phyloP scores from a whole-genome alignment of 2,113 vertebrate species.

The Coturnix japonica region DNA sequence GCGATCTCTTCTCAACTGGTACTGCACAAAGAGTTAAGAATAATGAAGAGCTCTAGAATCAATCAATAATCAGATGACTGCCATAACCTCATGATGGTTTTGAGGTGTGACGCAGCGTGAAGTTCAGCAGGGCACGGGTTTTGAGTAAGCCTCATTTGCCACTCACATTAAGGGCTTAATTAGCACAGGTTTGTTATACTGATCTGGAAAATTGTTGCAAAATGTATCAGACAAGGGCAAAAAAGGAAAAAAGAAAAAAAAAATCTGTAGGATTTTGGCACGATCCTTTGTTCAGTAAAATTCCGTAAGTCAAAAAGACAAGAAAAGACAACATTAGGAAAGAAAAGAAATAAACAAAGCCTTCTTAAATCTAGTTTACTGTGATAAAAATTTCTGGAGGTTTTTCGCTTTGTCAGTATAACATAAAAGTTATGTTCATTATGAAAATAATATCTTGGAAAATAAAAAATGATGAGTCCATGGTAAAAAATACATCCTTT shows the following conservation, averaged over 20 bases:
- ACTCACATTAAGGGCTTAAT: neutral
- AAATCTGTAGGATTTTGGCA: neutral
- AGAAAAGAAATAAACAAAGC: neutral
- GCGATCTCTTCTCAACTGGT: neutral
- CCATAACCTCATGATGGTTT: neutral
- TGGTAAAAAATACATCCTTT: neutral
- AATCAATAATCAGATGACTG: neutral
- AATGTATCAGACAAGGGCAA: neutral
- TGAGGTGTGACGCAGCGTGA: neutral
- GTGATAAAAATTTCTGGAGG: neutral
- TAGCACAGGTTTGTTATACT: neutral
- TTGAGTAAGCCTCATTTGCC: slow-evolving; percentile 20
- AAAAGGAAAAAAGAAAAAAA: neutral
- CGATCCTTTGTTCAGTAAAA: neutral
- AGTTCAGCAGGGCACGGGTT: neutral
- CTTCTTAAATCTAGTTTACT: neutral
- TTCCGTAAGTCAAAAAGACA: neutral
- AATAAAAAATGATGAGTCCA: slow-evolving; percentile 26
- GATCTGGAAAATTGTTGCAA: neutral
- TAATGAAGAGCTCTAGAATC: slow-evolving; percentile 4
- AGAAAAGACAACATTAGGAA: neutral
- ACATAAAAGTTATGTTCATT: slow-evolving; percentile 11
- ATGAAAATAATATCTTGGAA: neutral
- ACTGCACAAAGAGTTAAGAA: neutral
- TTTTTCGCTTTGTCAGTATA: neutral